Conservation (phyloP, 2,888 invertebrate genomes). For the Polydrusus pterygomalis region DNA sequence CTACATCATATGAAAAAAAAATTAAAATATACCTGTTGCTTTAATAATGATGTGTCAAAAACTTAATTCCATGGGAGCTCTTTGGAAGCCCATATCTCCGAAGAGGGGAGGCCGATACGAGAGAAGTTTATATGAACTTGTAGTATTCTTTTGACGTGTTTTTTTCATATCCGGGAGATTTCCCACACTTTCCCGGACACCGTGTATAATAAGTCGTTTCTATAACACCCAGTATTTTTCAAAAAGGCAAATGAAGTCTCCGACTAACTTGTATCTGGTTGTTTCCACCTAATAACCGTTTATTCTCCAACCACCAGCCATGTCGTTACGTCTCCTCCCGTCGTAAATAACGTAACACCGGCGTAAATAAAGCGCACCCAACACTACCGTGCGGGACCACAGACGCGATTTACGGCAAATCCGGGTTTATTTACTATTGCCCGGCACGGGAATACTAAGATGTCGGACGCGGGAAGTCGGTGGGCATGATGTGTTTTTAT, state of each 20-base stretch:
- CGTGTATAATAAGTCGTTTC: too few relatives aligned
- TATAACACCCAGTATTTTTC: too few relatives aligned
- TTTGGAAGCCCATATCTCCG: too few relatives aligned
- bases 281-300: conserved; percentile 28
- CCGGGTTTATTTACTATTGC: conserved; percentile 9
- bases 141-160: too few relatives aligned
- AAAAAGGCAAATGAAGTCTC: neutral
- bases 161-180: too few relatives aligned
- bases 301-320: conserved; percentile 22
- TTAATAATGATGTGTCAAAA: too few relatives aligned
- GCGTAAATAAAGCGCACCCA: conserved; percentile 21
- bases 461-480: conserved; percentile 14
- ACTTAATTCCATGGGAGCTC: too few relatives aligned
- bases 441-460: conserved; percentile 24
- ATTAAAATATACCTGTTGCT: too few relatives aligned
- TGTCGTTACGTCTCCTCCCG: conserved; percentile 22
- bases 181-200: too few relatives aligned
- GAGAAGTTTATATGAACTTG: too few relatives aligned
- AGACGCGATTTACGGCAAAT: conserved; percentile 19
- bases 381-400: conserved; percentile 7
- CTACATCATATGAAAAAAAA: too few relatives aligned
- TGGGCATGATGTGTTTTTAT: neutral
- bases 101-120: too few relatives aligned
- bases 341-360: conserved; percentile 10
- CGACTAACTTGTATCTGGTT: conserved; percentile 13